Evolutionary conservation across 2,888 invertebrate genomes (phyloP), one percentile per base, ranked within the genome.

Genomic region (Drosophila paramelanica): DNA sequence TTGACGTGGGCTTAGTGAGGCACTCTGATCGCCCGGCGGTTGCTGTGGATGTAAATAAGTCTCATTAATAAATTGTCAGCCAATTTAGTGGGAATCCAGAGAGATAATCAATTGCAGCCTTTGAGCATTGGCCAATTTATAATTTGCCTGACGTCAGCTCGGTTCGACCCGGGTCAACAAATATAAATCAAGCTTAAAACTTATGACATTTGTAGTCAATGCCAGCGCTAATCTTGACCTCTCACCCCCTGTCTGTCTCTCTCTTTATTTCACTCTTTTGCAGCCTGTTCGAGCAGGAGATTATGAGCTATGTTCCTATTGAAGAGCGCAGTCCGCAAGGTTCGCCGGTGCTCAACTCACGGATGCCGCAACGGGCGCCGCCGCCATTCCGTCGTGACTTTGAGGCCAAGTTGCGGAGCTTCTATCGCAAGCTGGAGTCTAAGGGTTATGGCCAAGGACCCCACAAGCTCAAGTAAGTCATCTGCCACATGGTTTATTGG

Each of bases 401-500:
- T 92, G 98, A 98, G 91, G 97, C 98, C 17, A 99, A 99, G 93
- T 94, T 99, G 69, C 94, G 98, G 55, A 97, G 97, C 80, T 99
- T 99, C 93, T 98, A 99, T 92, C 94, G 97, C 73, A 98, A 98
- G 93, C 93, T 99, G 41, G 98, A 99, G 92, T 96, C 97, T 91
- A 98, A 98, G 92, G 98, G 99, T 53, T 98, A 97, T 86, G 99
- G 98, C 1, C 98, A 98, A 92, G 99, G 99, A 6, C 99, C 99
- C 11, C 97, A 97, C 71, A 99, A 99, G 93, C 94, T 99, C 81
- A 98, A 98, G 98, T 98, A 92, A 76, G 88, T 79, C 2, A 8
- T 23, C 23, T 4, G 1, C n/a, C 17, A 33, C 1, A 11, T 38
- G 17, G 3, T 0, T 14, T 23, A 23, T 23, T 2, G 2, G 31